Percentiles rank a stretch among this genome's conserved stretches.
phyloP scores from a whole-genome alignment of 2,797 vertebrate species.

The Gastrophryne carolinensis region DNA sequence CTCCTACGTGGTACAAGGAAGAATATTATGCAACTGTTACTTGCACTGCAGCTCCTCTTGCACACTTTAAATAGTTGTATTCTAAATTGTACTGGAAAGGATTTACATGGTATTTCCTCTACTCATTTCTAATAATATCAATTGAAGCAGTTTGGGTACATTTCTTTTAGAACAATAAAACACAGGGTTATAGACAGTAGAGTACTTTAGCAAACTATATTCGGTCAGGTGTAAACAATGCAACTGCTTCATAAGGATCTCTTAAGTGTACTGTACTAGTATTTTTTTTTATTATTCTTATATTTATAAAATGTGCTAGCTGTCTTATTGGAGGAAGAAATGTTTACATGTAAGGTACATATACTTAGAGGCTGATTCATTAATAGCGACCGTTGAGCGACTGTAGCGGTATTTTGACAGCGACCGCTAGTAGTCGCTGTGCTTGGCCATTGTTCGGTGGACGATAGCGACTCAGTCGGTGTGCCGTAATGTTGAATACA shows the following conservation, averaged over 20 bases:
- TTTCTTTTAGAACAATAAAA: too few species aligned
- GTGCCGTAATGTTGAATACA: too few species aligned
- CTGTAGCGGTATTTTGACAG: too few species aligned
- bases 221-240: neutral
- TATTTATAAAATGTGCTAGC: neutral
- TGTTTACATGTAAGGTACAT: constrained; percentile 28
- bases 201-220: too few species aligned
- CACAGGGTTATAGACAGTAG: too few species aligned
- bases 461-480: too few species aligned
- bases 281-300: neutral
- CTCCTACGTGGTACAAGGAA: neutral
- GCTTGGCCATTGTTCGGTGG: too few species aligned
- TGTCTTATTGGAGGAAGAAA: neutral
- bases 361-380: neutral
- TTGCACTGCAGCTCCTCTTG: constrained; percentile 24
- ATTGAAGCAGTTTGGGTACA: neutral
- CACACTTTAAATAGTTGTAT: neutral
- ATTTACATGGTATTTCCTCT: neutral
- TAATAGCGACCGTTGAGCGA: constrained; percentile 2
- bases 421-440: too few species aligned
- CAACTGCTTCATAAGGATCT: neutral
- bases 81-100: neutral
- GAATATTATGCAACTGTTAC: neutral
- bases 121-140: neutral
- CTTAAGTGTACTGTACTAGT: neutral